Evolutionary conservation across 1,140 invertebrate species (phyloP), one percentile per base, ranked within the genome.

Genomic region (Pseudomyrmex cubaensis): DNA sequence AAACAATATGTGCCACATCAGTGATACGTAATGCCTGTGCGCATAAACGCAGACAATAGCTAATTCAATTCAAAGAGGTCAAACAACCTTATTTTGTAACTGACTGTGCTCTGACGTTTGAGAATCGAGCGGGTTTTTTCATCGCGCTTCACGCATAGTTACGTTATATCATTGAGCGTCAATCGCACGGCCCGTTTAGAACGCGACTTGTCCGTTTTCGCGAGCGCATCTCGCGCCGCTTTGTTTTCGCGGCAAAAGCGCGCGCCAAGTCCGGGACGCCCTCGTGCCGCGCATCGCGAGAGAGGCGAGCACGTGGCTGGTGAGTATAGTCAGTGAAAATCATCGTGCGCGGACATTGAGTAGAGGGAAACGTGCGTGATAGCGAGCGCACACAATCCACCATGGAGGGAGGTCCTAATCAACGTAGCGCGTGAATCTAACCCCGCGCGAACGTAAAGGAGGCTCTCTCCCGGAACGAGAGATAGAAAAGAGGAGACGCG

Each of bases 321-420:
- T 75, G 66, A 75, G 85, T 82, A 87, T 75, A 89, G 86, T 89
- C 87, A 89, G 87, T 89, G 87, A 88, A 89, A 89, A 89, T 89
- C 87, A 89, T 89, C 87, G 84, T 86, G 87, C 87, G 87, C 87
- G 82, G 83, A 85, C 87, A 88, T 85, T 88, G 87, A 84, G 52
- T 89, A 87, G 87, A 87, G 87, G 87, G 90, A 89, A 91, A 90
- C 90, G 87, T 85, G 87, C 87, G 85, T 89, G 87, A 86, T 84
- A 85, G 70, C 54, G 48, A 46, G 83, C 70, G 70, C 74, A 12
- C 35, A 35, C 35, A 35, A 22, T 17, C 13, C 35, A 17, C 48
- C 80, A 77, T 84, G 83, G 90, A 85, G 90, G 90, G 90, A 91
- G 90, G 86, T 85, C 85, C 91, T 92, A 92, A 92, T 92, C 90